Conservation (phyloP, 2,113 vertebrate genomes). For the Parus major region DNA sequence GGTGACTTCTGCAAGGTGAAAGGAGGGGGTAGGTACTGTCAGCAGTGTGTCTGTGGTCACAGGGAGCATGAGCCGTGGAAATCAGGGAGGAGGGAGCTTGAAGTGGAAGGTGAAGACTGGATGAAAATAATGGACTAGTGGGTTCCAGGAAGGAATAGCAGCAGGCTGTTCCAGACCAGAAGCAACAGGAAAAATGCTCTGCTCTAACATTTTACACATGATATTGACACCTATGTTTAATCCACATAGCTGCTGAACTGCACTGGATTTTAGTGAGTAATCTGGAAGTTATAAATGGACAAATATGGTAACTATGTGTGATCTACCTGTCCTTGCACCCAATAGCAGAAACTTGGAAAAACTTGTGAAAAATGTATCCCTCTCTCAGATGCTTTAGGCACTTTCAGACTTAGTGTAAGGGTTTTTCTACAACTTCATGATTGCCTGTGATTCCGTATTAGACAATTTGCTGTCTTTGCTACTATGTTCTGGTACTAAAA, state of each 20-base stretch:
- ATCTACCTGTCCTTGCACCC: neutral
- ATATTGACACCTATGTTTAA: neutral
- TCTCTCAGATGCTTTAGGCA: neutral
- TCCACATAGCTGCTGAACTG: neutral
- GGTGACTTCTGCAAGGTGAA: neutral
- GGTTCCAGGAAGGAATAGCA: neutral
- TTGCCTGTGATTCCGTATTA: neutral
- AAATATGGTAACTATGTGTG: neutral
- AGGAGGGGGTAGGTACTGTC: neutral
- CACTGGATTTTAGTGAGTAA: neutral
- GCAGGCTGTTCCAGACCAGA: neutral
- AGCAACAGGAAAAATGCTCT: neutral
- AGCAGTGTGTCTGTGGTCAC: neutral
- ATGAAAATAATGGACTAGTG: neutral
- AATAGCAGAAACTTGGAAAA: neutral
- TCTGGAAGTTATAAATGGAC: neutral
- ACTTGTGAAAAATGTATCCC: neutral
- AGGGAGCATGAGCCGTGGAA: accelerated
- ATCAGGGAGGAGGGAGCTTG: neutral
- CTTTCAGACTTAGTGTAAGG: neutral
- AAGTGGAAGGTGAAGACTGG: too few relatives aligned
- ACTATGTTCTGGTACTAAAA: neutral
- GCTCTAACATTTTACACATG: neutral
- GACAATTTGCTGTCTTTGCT: neutral
- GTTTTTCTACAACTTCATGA: neutral